Percentiles rank a stretch among this genome's conserved stretches.
Conservation (phyloP, 2,888 invertebrate species). For the Tiliacea aurago region DNA sequence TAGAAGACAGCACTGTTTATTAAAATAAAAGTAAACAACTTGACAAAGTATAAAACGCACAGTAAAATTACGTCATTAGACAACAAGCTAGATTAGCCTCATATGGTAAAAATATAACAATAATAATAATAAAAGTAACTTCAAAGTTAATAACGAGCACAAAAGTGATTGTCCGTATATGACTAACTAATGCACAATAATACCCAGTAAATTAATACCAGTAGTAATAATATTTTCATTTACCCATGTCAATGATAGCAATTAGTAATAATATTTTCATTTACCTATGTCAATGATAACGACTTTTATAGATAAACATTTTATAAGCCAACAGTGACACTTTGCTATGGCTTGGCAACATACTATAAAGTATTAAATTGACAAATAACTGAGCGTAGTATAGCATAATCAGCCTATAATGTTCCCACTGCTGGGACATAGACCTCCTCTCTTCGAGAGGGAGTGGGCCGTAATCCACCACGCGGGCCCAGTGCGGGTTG, state of each 20-base stretch:
- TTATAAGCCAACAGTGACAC: background rate
- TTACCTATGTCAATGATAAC: no score
- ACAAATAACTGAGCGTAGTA: background rate
- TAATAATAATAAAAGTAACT: background rate
- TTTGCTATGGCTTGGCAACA: background rate
- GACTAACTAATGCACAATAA: background rate
- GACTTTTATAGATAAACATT: no score
- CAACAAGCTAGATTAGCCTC: background rate
- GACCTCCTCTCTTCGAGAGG: no score
- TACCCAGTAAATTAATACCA: background rate
- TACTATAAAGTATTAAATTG: background rate
- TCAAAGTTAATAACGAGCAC: background rate
- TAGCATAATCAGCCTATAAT: no score
- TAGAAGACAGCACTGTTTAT: no score
- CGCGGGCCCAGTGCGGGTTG: no score
- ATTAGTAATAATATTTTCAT: no score
- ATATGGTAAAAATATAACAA: background rate
- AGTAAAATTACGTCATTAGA: background rate
- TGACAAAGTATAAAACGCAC: background rate
- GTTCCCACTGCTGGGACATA: no score
- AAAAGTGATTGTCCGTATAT: background rate
- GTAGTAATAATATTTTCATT: background rate
- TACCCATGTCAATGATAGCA: background rate
- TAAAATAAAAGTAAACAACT: background rate
- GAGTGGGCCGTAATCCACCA: no score